Evolutionary conservation across 2,797 vertebrate species (phyloP).

Genomic region (Halcyon chelicuti): DNA sequence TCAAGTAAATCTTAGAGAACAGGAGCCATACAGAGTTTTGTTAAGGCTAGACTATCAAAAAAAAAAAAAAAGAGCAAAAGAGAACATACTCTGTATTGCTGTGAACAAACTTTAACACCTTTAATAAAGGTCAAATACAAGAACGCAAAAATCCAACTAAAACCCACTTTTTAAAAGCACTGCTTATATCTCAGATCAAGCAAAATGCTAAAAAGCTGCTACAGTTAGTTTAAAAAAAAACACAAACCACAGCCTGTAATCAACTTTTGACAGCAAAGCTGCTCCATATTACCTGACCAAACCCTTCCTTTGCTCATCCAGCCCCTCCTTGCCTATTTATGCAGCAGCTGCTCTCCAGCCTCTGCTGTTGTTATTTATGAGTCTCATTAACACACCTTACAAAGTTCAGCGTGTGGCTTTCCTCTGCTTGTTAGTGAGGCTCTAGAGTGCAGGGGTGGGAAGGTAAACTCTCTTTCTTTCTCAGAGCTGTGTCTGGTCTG

Average conservation of each 20-base stretch:
- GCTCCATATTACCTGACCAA: rapidly evolving
- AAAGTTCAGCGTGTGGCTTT: neutral
- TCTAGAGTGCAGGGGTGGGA: neutral
- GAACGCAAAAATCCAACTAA: rapidly evolving
- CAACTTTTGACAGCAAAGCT: rapidly evolving
- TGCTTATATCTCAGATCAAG: rapidly evolving
- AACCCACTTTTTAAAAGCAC: rapidly evolving
- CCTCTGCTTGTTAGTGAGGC: neutral
- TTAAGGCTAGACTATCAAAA: too few relatives aligned
- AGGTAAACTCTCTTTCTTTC: neutral
- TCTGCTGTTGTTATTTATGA: neutral
- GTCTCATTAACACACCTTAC: neutral
- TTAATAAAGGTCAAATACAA: neutral
- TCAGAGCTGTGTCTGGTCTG: rapidly evolving
- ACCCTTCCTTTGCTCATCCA: rapidly evolving
- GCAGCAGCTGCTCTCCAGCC: rapidly evolving
- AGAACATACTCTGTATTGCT: rapidly evolving
- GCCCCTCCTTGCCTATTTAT: neutral
- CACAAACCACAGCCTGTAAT: neutral
- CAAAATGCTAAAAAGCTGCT: neutral
- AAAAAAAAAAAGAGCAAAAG: neutral
- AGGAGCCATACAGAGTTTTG: rapidly evolving
- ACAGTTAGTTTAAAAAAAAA: rapidly evolving
- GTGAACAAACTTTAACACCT: neutral
- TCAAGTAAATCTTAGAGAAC: neutral